Evolutionary conservation across 2,797 vertebrate species (phyloP).

Genomic region (Carcharodon carcharias): DNA sequence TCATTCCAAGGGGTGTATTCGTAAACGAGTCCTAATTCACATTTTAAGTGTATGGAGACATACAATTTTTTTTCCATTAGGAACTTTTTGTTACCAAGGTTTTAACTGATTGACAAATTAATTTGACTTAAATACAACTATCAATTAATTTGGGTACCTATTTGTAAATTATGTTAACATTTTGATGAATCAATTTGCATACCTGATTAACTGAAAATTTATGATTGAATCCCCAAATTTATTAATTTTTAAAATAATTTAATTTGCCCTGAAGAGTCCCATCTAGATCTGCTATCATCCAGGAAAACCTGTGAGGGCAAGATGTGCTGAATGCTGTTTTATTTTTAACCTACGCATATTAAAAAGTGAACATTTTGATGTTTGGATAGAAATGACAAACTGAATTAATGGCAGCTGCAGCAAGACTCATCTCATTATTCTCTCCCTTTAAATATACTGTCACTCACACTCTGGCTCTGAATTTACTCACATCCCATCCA

Average conservation of each 20-base stretch:
- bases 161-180: background rate
- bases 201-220: background rate
- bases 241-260: background rate
- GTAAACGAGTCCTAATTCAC: background rate
- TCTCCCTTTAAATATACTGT: background rate
- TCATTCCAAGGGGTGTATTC: background rate
- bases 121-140: background rate
- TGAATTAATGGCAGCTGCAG: background rate
- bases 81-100: background rate
- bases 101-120: background rate
- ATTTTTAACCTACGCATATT: background rate
- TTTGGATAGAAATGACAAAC: background rate
- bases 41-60: background rate
- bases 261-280: background rate
- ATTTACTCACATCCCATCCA: background rate
- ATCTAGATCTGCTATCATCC: background rate
- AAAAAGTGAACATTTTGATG: constrained; percentile 7
- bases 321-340: background rate
- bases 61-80: background rate
- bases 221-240: background rate
- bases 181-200: background rate
- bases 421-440: background rate
- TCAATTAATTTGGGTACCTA: background rate
- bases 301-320: background rate
- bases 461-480: background rate